These are phyloP conservation scores for Takifugu bimaculatus DNA, from an alignment of 2,113 vertebrate genomes.

Conservation along the genomic window DNA sequence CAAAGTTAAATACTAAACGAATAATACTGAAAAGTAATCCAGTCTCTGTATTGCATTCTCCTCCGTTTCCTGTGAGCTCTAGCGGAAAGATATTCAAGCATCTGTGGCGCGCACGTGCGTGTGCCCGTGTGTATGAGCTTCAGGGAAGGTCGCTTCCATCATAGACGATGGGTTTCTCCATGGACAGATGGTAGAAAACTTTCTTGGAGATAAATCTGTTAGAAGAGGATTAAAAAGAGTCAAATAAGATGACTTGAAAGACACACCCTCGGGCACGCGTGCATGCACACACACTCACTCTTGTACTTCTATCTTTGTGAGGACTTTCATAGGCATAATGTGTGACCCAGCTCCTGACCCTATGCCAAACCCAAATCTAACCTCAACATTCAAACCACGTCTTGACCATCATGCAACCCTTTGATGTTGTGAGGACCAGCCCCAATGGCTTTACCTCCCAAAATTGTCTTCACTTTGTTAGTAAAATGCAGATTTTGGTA, in stretches of 20 bases:
- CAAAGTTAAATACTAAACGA: slow-evolving; percentile 12
- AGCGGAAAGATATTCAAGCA: background rate
- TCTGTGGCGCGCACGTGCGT: background rate
- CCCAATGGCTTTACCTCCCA: too few species aligned
- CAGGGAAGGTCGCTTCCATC: slow-evolving; percentile 89
- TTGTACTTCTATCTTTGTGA: too few species aligned
- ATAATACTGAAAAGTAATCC: slow-evolving; percentile 2
- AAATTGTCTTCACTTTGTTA: too few species aligned
- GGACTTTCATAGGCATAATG: too few species aligned
- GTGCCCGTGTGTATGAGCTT: slow-evolving; percentile 4
- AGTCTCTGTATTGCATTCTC: background rate
- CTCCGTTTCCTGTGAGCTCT: background rate
- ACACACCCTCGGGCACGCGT: too few species aligned
- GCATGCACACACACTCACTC: too few species aligned
- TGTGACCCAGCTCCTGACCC: too few species aligned
- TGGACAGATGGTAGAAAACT: slow-evolving; percentile 86
- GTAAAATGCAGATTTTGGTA: too few species aligned
- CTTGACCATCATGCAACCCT: too few species aligned
- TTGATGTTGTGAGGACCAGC: too few species aligned
- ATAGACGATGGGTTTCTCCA: slow-evolving; percentile 88
- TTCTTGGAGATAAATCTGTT: slow-evolving; percentile 93
- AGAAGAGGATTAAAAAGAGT: slow-evolving; percentile 10
- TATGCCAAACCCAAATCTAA: too few species aligned
- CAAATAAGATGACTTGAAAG: slow-evolving; percentile 10
- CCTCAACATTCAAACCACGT: too few species aligned